Evolutionary conservation across 2,888 invertebrate species (phyloP).

Genomic region (Hyles lineata): DNA sequence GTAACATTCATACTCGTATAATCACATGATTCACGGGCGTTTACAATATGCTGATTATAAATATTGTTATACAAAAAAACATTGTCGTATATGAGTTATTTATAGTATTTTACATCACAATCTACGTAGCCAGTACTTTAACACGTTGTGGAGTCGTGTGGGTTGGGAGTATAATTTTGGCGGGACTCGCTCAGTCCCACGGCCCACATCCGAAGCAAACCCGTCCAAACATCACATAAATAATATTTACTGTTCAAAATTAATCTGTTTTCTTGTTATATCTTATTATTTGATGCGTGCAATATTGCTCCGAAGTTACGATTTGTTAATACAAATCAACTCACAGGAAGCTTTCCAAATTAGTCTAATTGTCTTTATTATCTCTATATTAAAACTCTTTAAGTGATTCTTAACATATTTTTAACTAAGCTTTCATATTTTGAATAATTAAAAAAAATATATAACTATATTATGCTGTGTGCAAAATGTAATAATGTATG

Average conservation of each 20-base stretch:
- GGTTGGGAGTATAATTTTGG: conserved; percentile 1
- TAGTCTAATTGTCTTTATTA: too few relatives aligned
- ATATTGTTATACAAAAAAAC: not conserved
- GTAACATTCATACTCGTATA: too few relatives aligned
- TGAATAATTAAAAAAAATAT: too few relatives aligned
- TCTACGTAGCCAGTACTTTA: not conserved
- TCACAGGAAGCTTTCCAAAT: too few relatives aligned
- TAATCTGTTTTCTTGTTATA: not conserved
- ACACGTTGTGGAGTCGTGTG: not conserved
- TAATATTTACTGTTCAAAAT: not conserved
- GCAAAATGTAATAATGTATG: too few relatives aligned
- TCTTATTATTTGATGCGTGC: not conserved
- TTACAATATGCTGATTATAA: not conserved
- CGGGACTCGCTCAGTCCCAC: not conserved
- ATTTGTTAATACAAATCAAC: too few relatives aligned
- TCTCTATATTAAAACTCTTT: too few relatives aligned
- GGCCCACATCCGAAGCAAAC: not conserved
- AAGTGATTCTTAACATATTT: too few relatives aligned
- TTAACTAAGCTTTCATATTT: too few relatives aligned
- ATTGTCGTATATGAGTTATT: not conserved
- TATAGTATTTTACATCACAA: not conserved
- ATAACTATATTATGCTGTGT: too few relatives aligned
- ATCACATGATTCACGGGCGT: too few relatives aligned
- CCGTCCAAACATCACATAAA: not conserved
- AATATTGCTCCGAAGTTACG: too few relatives aligned